Evolutionary conservation across 2,113 vertebrate species (phyloP).

Genomic region (Clarias macrocephalus): DNA sequence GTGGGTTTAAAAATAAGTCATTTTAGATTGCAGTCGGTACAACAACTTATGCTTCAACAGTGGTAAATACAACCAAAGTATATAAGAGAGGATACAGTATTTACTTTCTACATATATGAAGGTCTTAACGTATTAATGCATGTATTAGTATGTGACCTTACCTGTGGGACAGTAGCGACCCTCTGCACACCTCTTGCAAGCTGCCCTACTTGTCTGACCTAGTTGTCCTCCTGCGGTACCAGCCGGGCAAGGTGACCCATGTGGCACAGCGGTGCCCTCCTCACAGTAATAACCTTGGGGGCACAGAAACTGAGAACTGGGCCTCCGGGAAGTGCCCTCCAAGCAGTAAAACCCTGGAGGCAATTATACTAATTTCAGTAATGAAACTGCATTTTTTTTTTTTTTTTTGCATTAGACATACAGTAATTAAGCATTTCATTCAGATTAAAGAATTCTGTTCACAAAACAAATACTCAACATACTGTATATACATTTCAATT

Average conservation of each 20-base stretch:
- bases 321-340: conserved; percentile 73
- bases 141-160: conserved; percentile 52
- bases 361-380: conserved; percentile 4
- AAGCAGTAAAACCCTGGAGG: conserved; percentile 79
- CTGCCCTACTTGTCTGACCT: conserved; percentile 79
- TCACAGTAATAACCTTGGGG: conserved; percentile 80
- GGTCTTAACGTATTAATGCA: conserved; percentile 8
- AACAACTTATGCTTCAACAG: background rate
- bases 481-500: background rate
- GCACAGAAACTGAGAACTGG: conserved; percentile 74
- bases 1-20: conserved; percentile 32
- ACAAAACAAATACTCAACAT: background rate
- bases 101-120: too few relatives aligned
- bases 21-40: conserved; percentile 4
- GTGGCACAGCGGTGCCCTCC: conserved; percentile 72
- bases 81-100: background rate
- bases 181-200: conserved; percentile 77
- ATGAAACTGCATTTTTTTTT: conserved; percentile 2
- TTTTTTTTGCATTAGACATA: background rate
- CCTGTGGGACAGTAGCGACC: conserved; percentile 80
- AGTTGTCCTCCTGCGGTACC: conserved; percentile 78
- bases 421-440: background rate
- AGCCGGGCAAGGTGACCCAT: conserved; percentile 79
- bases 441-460: background rate
- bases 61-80: too few relatives aligned